A percentile compares a stretch with the other conserved stretches of the same genome.
These are phyloP conservation scores for Drosophila navojoa DNA, from an alignment of 1,140 invertebrate species.

Conservation along the genomic window DNA sequence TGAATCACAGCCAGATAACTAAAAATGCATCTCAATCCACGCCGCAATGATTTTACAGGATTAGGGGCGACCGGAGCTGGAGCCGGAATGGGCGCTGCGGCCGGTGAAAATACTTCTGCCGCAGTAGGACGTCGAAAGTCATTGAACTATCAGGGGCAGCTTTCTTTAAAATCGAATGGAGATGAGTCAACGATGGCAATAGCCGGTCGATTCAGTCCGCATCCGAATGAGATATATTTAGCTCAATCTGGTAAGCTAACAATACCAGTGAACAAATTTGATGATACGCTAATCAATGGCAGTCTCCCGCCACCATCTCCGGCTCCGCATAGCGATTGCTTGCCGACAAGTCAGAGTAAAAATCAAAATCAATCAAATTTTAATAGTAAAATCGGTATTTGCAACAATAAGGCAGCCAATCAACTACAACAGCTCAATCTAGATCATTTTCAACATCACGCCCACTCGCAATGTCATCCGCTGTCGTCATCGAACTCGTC, in stretches of 20 bases:
- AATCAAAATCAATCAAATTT: constrained; percentile 8
- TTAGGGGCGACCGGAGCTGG: neutral
- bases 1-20: neutral
- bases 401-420: neutral
- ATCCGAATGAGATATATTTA: constrained; percentile 62
- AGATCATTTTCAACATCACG: constrained; percentile 21
- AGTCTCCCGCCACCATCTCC: constrained; percentile 78
- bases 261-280: constrained; percentile 64
- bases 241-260: constrained; percentile 61
- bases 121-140: constrained; percentile 48
- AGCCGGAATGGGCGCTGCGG: constrained; percentile 3
- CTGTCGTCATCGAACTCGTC: constrained; percentile 44
- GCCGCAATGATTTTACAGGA: neutral
- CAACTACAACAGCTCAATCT: constrained; percentile 34
- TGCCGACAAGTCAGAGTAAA: constrained; percentile 10
- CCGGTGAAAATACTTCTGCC: neutral
- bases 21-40: constrained; percentile 13
- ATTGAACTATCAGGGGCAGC: constrained; percentile 53
- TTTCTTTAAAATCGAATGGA: constrained; percentile 50
- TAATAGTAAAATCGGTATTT: neutral
- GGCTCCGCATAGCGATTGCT: constrained; percentile 73
- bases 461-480: constrained; percentile 25
- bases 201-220: constrained; percentile 64
- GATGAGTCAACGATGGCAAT: constrained; percentile 30
- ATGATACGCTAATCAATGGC: constrained; percentile 55